Conservation (phyloP, 1,140 invertebrate genomes). For the Rhysida immarginata region DNA sequence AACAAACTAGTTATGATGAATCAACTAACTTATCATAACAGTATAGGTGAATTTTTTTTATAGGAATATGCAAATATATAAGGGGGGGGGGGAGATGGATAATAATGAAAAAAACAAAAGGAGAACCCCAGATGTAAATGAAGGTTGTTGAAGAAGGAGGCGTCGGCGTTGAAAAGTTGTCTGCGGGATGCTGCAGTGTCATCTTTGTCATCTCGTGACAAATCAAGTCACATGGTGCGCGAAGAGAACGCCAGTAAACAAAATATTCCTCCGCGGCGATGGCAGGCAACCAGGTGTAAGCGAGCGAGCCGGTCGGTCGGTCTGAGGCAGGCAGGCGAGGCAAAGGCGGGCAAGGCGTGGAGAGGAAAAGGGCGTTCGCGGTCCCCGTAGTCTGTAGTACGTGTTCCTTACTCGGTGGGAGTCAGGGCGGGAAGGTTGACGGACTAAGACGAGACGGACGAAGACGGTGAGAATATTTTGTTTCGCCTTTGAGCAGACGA, state of each 20-base stretch:
- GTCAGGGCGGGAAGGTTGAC: neutral
- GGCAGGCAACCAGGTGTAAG: neutral
- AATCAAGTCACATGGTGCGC: neutral
- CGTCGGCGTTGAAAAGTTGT: neutral
- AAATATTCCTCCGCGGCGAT: conserved; percentile 6
- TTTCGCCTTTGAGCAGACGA: neutral
- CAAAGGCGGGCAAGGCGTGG: too few relatives aligned
- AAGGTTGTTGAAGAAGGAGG: too few relatives aligned
- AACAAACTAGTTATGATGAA: too few relatives aligned
- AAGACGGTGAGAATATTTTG: neutral
- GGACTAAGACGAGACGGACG: neutral
- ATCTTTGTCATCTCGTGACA: neutral
- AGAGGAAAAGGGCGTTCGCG: too few relatives aligned
- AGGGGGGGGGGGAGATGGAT: too few relatives aligned
- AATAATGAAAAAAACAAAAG: too few relatives aligned
- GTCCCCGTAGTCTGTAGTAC: too few relatives aligned
- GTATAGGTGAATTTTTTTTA: too few relatives aligned
- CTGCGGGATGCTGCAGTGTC: neutral
- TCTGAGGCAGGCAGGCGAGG: too few relatives aligned
- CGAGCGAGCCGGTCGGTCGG: neutral
- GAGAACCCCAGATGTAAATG: too few relatives aligned
- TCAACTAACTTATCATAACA: too few relatives aligned
- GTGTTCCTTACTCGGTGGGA: neutral
- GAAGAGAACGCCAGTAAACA: conserved; percentile 2
- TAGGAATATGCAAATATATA: too few relatives aligned